Conservation (phyloP, 2,888 invertebrate species). For the Hesperia comma region DNA sequence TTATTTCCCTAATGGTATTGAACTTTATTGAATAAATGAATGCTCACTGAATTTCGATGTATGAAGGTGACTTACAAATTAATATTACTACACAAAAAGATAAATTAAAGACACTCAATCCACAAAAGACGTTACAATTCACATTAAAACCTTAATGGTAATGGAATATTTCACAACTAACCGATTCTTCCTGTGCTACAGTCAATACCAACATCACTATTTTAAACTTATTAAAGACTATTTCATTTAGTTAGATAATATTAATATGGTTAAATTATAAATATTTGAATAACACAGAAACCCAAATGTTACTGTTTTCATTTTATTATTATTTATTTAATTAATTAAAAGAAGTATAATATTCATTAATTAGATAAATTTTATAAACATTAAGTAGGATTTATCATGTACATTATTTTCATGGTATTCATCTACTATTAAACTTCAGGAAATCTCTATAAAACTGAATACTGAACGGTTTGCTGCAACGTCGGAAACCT, state of each 20-base stretch:
- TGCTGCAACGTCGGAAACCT: constrained; percentile 5
- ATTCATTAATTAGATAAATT: no score
- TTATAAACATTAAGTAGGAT: neutral
- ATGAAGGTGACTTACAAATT: constrained; percentile 5
- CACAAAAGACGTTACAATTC: constrained; percentile 13
- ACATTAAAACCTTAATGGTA: constrained; percentile 20
- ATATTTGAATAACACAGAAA: constrained; percentile 1
- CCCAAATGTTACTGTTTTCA: neutral
- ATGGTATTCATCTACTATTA: constrained; percentile 3
- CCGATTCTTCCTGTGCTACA: constrained; percentile 10
- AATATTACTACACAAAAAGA: neutral
- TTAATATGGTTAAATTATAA: neutral
- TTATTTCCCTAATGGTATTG: no score
- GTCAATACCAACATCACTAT: constrained; percentile 10
- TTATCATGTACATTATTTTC: constrained; percentile 2
- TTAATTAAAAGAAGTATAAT: no score
- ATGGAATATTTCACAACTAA: constrained; percentile 30
- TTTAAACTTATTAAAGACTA: constrained; percentile 3
- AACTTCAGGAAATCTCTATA: constrained; percentile 19
- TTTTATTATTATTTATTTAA: no score
- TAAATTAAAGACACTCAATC: neutral
- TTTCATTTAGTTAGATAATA: neutral
- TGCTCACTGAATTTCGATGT: neutral
- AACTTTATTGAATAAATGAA: neutral
- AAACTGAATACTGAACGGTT: constrained; percentile 27